Conservation (phyloP, 2,888 invertebrate species). For the Dromius quadrimaculatus region DNA sequence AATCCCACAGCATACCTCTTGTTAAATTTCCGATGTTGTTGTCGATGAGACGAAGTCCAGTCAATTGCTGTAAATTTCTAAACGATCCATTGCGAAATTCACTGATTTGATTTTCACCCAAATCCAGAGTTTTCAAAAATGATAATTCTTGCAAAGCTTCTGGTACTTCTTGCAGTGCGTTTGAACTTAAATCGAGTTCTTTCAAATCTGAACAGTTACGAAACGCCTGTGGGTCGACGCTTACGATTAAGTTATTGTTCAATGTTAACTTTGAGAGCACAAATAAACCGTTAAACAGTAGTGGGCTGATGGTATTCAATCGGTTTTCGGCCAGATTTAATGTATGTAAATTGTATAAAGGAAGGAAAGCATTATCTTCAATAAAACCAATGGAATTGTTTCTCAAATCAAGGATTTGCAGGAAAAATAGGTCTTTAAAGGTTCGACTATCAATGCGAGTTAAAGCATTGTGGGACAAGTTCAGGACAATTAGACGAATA, state of each 20-base stretch:
- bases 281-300: slow-evolving; percentile 85
- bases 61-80: slow-evolving; percentile 86
- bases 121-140: slow-evolving; percentile 87
- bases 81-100: slow-evolving; percentile 87
- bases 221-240: slow-evolving; percentile 84
- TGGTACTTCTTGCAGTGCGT: slow-evolving; percentile 84
- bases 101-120: slow-evolving; percentile 92
- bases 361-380: slow-evolving; percentile 88
- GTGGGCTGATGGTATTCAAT: slow-evolving; percentile 83
- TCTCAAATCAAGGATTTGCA: slow-evolving; percentile 86
- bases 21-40: slow-evolving; percentile 90
- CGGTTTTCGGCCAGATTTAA: slow-evolving; percentile 90
- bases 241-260: slow-evolving; percentile 86
- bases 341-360: slow-evolving; percentile 89
- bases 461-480: slow-evolving; percentile 87
- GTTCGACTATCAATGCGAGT: slow-evolving; percentile 86
- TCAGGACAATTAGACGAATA: slow-evolving; percentile 85
- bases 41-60: slow-evolving; percentile 88
- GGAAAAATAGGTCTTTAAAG: slow-evolving; percentile 87
- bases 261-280: slow-evolving; percentile 86
- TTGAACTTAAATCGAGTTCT: slow-evolving; percentile 89
- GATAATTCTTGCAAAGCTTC: slow-evolving; percentile 84
- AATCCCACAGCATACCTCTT: slow-evolving; percentile 87
- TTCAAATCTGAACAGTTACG: slow-evolving; percentile 90
- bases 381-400: slow-evolving; percentile 91